Base-by-base conservation (phyloP, 2,888 invertebrate species). In the Cosmorhoe ocellata region DNA sequence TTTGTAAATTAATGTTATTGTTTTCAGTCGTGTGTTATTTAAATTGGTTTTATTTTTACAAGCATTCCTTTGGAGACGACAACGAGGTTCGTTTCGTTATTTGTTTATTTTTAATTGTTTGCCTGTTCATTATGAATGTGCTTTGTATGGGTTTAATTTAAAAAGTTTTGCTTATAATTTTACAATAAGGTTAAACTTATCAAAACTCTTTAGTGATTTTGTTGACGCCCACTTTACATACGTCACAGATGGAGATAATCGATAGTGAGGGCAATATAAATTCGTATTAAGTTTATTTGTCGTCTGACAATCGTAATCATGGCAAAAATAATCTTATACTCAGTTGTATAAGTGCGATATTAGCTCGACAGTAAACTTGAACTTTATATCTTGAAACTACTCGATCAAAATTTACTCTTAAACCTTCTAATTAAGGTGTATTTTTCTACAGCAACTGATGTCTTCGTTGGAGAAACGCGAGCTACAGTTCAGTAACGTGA, bases 391-490 rank as follows among this genome's bases (percentile, higher is more conserved):
- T 3, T 3, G 18, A 3, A 18, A n/a, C n/a, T n/a, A n/a, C n/a
- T n/a, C 4, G 18, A 3, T 18, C 18, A 18, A 18, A 18, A 18
- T 18, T 18, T 2, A 18, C 3, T 18, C 18, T 7, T 36, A 10
- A 2, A 0, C 5, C 8, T n/a, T 10, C 7, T 41, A 13, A 14
- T 3, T 34, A 26, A 10, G 47, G 22, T 36, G 2, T 4, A 42
- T 60, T 69, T 71, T 66, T 65, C 65, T 74, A 73, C 30, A 98
- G 98, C 95, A 95, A 81, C 91, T 99, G 75, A 97, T 99, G 95
- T 97, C 96, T 63, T 99, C 99, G 61, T 90, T 99, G 76, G 99
- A 99, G 85, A 96, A 97, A 77, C 94, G 98, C 41, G 99, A 99
- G 85, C 93, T 97, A 50, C 98, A 98, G 82, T 98, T 99, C 90